A percentile compares a stretch with the other conserved stretches of the same genome.
Evolutionary conservation across 2,113 vertebrate genomes (phyloP).

Genomic region (Haemorhous mexicanus): DNA sequence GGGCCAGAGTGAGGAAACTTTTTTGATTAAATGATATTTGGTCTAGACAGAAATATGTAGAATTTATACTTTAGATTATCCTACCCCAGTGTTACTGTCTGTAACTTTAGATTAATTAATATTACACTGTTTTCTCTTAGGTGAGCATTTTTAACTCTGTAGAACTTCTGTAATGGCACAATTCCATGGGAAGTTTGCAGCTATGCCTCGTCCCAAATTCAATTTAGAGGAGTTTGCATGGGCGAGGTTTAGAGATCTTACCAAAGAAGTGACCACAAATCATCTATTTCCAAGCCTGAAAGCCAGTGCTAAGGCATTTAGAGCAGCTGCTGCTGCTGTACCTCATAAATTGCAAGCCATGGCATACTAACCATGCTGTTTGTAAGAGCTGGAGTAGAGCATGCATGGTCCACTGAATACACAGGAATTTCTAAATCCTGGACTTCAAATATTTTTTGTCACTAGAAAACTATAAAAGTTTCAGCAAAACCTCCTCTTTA

Average conservation of each 20-base stretch:
- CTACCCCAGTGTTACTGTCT: neutral
- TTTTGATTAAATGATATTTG: neutral
- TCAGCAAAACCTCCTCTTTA: neutral
- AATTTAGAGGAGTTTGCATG: neutral
- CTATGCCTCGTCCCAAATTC: neutral
- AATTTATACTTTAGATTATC: neutral
- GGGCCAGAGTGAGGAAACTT: neutral
- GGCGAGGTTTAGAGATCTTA: neutral
- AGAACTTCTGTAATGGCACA: neutral
- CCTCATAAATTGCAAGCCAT: neutral
- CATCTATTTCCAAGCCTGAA: neutral
- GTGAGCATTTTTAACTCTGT: neutral
- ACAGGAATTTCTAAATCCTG: neutral
- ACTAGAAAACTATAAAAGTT: neutral
- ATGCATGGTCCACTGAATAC: neutral
- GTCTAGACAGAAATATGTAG: neutral
- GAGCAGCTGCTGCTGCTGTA: neutral
- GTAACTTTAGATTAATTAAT: neutral
- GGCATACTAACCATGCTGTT: neutral
- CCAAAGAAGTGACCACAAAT: neutral
- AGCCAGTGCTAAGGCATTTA: neutral
- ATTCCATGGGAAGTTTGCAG: neutral
- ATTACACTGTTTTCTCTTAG: neutral
- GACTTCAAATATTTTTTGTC: neutral
- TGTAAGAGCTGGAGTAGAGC: neutral